phyloP scores from a whole-genome alignment of 2,888 invertebrate genomes.

The Melangyna quadrimaculata region DNA sequence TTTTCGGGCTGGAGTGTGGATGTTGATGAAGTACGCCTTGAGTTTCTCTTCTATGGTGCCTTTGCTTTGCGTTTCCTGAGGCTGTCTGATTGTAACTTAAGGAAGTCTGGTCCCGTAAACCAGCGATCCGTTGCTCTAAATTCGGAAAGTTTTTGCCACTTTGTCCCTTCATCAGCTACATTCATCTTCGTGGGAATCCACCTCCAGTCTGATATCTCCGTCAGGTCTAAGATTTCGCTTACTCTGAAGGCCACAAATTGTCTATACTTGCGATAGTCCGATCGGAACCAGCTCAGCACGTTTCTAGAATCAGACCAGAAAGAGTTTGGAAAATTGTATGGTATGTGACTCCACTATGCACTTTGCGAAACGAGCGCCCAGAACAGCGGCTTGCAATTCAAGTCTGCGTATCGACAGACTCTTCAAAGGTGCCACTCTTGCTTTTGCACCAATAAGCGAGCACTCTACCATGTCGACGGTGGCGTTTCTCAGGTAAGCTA shows the following conservation, averaged over 20 bases:
- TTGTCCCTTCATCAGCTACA: no score
- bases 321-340: neutral
- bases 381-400: neutral
- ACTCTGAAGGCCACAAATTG: slow-evolving; percentile 63
- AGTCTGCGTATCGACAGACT: neutral
- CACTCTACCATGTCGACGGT: neutral
- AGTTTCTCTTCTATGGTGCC: neutral
- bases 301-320: slow-evolving; percentile 73
- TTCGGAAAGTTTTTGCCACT: no score
- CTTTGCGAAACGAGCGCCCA: neutral
- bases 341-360: no score
- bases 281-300: slow-evolving; percentile 70
- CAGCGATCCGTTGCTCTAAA: slow-evolving; percentile 35
- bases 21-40: neutral
- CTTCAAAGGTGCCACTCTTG: neutral
- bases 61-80: neutral
- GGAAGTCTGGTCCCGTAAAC: slow-evolving; percentile 53
- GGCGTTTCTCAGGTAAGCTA: neutral
- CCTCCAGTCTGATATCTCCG: no score
- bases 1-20: neutral
- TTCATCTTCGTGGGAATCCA: no score
- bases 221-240: slow-evolving; percentile 52
- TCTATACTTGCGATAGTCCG: slow-evolving; percentile 49
- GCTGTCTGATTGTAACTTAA: slow-evolving; percentile 6
- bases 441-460: neutral